phyloP scores from a whole-genome alignment of 2,113 vertebrate genomes.

The Sapayoa aenigma region DNA sequence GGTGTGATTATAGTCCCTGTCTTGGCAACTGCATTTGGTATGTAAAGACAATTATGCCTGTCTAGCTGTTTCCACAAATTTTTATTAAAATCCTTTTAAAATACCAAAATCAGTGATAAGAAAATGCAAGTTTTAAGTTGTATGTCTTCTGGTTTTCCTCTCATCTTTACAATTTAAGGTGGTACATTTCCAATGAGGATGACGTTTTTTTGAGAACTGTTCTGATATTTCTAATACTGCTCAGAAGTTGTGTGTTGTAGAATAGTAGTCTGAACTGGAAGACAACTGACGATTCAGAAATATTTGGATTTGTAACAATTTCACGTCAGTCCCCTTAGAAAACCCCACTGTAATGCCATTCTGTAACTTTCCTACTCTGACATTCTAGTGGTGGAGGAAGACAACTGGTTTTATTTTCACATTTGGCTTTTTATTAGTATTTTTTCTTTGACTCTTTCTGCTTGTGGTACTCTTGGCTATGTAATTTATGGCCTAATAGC shows the following conservation, averaged over 20 bases:
- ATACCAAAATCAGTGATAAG: background rate
- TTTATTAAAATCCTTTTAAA: background rate
- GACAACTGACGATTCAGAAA: background rate
- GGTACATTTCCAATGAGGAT: background rate
- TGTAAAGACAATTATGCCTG: background rate
- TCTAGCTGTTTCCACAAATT: background rate
- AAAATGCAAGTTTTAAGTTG: background rate
- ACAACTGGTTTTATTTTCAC: background rate
- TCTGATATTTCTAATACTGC: background rate
- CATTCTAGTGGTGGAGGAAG: background rate
- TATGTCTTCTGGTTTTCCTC: background rate
- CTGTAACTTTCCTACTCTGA: background rate
- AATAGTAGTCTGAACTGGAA: background rate
- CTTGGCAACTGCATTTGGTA: background rate
- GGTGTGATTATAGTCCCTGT: background rate
- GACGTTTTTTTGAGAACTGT: background rate
- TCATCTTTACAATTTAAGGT: background rate
- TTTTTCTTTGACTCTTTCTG: background rate
- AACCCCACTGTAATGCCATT: background rate
- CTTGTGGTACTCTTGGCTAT: background rate
- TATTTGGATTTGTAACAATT: background rate
- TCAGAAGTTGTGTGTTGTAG: background rate
- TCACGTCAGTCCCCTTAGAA: background rate
- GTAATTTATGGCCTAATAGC: slow-evolving; percentile 9
- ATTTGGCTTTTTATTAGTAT: background rate